These are phyloP conservation scores for Chromobotia macracanthus DNA, from an alignment of 2,797 vertebrate species.

Conservation along the genomic window DNA sequence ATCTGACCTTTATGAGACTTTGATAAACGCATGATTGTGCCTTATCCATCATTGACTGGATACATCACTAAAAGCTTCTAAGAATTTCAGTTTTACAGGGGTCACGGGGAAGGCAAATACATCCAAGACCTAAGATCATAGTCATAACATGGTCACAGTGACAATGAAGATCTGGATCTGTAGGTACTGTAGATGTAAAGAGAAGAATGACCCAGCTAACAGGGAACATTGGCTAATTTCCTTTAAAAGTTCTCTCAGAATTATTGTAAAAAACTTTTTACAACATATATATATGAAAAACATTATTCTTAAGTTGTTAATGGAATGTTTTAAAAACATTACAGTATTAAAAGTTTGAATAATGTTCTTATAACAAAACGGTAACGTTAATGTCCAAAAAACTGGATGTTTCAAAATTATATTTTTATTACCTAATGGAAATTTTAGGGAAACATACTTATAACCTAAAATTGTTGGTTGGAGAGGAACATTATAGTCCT, in stretches of 20 bases:
- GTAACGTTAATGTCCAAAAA: too few species aligned
- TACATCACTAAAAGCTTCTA: constrained; percentile 22
- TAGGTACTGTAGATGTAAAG: background rate
- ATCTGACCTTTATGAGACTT: constrained; percentile 9
- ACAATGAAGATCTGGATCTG: background rate
- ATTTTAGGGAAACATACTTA: too few species aligned
- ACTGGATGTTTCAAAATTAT: too few species aligned
- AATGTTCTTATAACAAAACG: too few species aligned
- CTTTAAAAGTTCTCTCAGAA: too few species aligned
- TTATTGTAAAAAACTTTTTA: too few species aligned
- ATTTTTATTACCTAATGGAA: too few species aligned
- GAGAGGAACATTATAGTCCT: background rate
- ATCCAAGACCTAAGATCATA: background rate
- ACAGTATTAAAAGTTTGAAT: too few species aligned
- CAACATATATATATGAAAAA: too few species aligned
- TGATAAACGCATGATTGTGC: constrained; percentile 8
- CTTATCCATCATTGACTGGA: constrained; percentile 20
- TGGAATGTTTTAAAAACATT: too few species aligned
- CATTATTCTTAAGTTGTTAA: too few species aligned
- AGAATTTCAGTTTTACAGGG: background rate
- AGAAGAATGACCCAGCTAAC: background rate
- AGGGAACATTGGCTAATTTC: background rate
- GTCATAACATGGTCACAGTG: background rate
- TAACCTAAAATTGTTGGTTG: too few species aligned
- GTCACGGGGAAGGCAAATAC: constrained; percentile 5